Conservation (phyloP, 2,888 invertebrate genomes). For the Pollenia labialis region DNA sequence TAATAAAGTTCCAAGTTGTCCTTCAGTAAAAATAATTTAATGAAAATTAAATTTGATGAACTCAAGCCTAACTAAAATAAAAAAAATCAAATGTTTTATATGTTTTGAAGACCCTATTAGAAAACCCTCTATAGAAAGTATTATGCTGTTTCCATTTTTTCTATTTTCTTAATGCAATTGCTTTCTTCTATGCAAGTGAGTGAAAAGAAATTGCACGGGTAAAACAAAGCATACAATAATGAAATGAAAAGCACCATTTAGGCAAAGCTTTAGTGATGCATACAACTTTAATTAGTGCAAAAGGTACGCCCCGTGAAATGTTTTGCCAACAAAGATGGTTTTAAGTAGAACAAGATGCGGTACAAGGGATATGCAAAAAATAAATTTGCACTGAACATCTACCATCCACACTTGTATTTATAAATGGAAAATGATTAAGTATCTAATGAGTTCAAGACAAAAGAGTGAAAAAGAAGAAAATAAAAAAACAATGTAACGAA, state of each 20-base stretch:
- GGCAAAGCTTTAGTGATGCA: conserved; percentile 49
- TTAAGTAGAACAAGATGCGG: background rate
- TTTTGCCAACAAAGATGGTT: background rate
- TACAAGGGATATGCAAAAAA: conserved; percentile 1
- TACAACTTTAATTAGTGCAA: conserved; percentile 61
- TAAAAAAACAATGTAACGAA: background rate
- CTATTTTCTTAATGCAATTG: background rate
- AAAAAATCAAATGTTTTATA: too few species aligned
- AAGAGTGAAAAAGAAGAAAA: too few species aligned
- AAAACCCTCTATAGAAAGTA: too few species aligned
- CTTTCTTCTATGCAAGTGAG: background rate
- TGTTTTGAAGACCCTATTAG: too few species aligned
- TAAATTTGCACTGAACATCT: background rate
- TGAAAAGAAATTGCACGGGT: background rate
- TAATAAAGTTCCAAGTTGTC: too few species aligned
- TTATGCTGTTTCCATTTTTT: too few species aligned
- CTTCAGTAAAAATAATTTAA: too few species aligned
- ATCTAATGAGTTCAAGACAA: conserved; percentile 18
- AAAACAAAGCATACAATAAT: background rate
- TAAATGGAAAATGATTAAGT: conserved; percentile 38
- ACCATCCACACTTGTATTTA: background rate
- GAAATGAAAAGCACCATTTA: background rate
- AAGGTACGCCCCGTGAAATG: conserved; percentile 5
- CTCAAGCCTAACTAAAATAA: too few species aligned
- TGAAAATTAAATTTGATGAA: too few species aligned